Evolutionary conservation across 2,888 invertebrate genomes (phyloP), one percentile per base, ranked within the genome.

Genomic region (Synanthedon vespiformis): DNA sequence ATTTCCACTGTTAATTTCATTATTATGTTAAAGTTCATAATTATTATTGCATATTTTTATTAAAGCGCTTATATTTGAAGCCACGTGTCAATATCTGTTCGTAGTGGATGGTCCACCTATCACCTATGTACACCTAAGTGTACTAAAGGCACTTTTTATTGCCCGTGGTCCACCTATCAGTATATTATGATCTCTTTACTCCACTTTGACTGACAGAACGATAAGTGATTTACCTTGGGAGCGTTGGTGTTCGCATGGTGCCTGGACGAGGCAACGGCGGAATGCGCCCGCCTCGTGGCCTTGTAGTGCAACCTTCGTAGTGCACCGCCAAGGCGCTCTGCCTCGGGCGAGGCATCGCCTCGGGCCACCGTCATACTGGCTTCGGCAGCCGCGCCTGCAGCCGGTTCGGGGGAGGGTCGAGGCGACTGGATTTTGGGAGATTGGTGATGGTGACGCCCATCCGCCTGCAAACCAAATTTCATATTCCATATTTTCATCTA

Each of bases 281-380:
- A 80, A 64, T 83, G 85, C 48, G 85, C 83, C 47, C 85, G 77
- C 61, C 91, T 73, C 59, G 91, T 91, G 48, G 91, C 90, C 72
- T 89, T 89, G 80, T 92, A 92, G 79, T 92, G 91, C 49, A 92
- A 88, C 55, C 92, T 83, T 52, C 91, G 88, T 54, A 92, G 87
- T 58, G 92, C 92, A 65, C 87, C 89, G 63, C 84, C 88, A 63
- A 83, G 74, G 64, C 82, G 77, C 75, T 86, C 87, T 44, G 83
- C 83, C 75, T 86, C 87, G 47, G 83, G 84, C 63, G 85, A 85
- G 58, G 77, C 75, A 51, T 85, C 85, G 62, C 79, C 84, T 51
- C 74, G 81, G 50, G 86, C 78, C 72, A 85, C 85, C 66, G 86
- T 84, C 84, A 85, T 84, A 65, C 73, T 76, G 73, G 73, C 70